phyloP scores from a whole-genome alignment of 2,888 invertebrate genomes.

The Macrophya annulata region DNA sequence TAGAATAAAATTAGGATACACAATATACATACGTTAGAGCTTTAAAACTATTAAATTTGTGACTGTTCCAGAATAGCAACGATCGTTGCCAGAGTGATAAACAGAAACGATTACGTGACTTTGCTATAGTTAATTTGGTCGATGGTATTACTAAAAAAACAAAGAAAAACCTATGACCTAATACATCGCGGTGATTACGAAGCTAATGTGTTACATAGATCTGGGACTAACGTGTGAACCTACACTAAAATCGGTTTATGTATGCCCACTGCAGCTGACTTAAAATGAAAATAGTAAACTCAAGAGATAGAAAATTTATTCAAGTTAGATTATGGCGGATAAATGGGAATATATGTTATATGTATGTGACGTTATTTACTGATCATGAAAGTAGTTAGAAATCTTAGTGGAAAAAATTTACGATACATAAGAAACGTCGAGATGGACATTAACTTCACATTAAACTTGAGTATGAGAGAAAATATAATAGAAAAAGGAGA shows the following conservation, averaged over 20 bases:
- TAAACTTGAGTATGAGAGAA: background rate
- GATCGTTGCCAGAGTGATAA: constrained; percentile 41
- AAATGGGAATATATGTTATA: constrained; percentile 1
- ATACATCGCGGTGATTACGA: background rate
- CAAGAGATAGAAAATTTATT: background rate
- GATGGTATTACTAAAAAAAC: constrained; percentile 30
- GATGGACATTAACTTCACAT: background rate
- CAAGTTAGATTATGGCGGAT: background rate
- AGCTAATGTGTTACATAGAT: background rate
- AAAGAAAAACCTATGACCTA: constrained; percentile 24
- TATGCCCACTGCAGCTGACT: background rate
- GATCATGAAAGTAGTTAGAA: constrained; percentile 6
- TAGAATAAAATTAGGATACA: background rate
- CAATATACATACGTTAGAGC: background rate
- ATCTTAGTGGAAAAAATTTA: constrained; percentile 16
- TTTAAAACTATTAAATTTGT: constrained; percentile 16
- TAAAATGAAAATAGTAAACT: background rate
- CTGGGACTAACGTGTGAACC: no score
- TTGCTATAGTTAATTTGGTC: constrained; percentile 46
- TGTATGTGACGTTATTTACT: background rate
- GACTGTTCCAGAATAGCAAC: constrained; percentile 36
- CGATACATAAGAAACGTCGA: background rate
- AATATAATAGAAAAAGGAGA: background rate
- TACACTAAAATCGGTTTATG: background rate
- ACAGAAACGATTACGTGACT: constrained; percentile 49